These are phyloP conservation scores for Reticulitermes speratus DNA, from an alignment of 1,140 invertebrate species.

Conservation along the genomic window DNA sequence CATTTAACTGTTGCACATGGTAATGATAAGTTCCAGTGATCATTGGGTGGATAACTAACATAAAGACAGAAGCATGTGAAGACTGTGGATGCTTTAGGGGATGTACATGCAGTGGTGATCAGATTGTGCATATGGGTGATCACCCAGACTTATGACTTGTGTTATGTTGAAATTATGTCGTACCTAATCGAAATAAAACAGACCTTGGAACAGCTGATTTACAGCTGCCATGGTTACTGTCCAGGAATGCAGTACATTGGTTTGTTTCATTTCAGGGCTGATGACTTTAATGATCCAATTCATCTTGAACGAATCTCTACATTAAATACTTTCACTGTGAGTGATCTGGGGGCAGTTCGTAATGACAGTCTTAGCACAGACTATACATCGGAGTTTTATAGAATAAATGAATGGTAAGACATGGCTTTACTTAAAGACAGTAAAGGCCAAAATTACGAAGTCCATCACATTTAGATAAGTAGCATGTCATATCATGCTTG, in stretches of 20 bases:
- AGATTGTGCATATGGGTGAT: too few species aligned
- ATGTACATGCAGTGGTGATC: too few species aligned
- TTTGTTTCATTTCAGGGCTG: constrained; percentile 57
- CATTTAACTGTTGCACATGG: too few species aligned
- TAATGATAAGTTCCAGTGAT: too few species aligned
- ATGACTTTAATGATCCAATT: constrained; percentile 93
- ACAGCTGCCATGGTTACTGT: neutral
- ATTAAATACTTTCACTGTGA: constrained; percentile 79
- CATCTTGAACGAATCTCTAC: constrained; percentile 90
- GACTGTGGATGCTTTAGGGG: too few species aligned
- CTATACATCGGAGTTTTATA: constrained; percentile 88
- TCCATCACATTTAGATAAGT: neutral
- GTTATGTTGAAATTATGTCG: too few species aligned
- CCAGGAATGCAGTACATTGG: neutral
- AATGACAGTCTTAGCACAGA: constrained; percentile 72
- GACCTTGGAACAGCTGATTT: neutral
- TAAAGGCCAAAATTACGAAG: too few species aligned
- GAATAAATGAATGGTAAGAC: constrained; percentile 88
- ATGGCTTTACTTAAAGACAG: neutral
- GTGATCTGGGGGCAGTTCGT: constrained; percentile 80
- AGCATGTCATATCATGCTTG: neutral
- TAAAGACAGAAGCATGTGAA: too few species aligned
- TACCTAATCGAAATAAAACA: too few species aligned
- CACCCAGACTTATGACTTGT: too few species aligned
- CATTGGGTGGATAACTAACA: too few species aligned